Evolutionary conservation across 2,888 invertebrate species (phyloP).

Genomic region (Formica aserva): DNA sequence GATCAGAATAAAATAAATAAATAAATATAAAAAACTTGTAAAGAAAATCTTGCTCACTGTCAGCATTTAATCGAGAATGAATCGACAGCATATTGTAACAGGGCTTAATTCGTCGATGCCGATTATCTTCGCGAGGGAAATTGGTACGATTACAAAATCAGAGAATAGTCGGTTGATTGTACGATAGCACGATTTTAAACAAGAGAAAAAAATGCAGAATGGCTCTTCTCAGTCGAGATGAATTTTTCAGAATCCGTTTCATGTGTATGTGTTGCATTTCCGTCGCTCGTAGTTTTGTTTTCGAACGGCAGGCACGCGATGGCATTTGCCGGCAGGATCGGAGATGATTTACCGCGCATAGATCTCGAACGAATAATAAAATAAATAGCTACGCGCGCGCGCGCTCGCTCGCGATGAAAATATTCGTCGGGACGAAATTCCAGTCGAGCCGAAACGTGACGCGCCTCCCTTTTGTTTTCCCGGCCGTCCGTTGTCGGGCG

Average conservation of each 20-base stretch:
- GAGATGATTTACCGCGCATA: slow-evolving; percentile 59
- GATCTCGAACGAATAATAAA: slow-evolving; percentile 51
- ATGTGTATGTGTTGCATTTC: slow-evolving; percentile 19
- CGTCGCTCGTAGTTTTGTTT: slow-evolving; percentile 27
- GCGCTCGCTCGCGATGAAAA: slow-evolving; percentile 53
- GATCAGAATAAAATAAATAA: neutral
- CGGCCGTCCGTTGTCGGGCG: slow-evolving; percentile 60
- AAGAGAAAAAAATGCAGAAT: neutral
- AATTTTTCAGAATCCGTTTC: slow-evolving; percentile 56
- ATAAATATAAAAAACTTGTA: neutral
- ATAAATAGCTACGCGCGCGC: neutral
- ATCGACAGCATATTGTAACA: neutral
- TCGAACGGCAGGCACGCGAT: slow-evolving; percentile 24
- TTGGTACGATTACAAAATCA: neutral
- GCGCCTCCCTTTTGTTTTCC: slow-evolving; percentile 62
- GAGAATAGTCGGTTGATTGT: neutral
- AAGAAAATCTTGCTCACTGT: neutral
- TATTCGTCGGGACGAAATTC: slow-evolving; percentile 61
- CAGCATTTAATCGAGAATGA: neutral
- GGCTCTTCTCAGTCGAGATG: slow-evolving; percentile 15
- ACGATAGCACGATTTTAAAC: slow-evolving; percentile 16
- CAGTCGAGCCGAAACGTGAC: slow-evolving; percentile 63
- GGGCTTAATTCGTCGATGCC: neutral
- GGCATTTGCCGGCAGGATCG: slow-evolving; percentile 43
- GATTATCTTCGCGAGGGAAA: neutral